Evolutionary conservation across 2,888 invertebrate genomes (phyloP), one percentile per base, ranked within the genome.

Genomic region (Dioctria rufipes): DNA sequence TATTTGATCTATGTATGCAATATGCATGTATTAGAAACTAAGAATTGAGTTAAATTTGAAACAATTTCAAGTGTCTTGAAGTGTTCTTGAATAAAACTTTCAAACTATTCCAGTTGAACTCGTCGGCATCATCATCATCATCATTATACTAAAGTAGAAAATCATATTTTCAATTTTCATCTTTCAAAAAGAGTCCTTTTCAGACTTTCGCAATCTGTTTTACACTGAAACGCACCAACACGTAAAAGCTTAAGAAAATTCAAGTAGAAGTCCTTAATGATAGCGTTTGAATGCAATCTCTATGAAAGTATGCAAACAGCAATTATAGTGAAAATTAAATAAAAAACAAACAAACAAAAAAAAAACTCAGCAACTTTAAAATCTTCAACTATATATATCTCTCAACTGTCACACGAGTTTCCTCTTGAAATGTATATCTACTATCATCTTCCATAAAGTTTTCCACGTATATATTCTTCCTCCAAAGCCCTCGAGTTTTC

Each of bases 261-360:
- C 40, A 65, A 65, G 65, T 65, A 37, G 11, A 40, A 0, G 11
- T 42, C 42, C n/a, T 61, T 40, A n/a, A 13, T 37, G 40, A 37
- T 25, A 5, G 2, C 13, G 39, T 39, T n/a, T 65, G 40, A 9
- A n/a, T 42, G 9, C 11, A 37, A 42, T 9, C 11, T 42, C 42
- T 65, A 11, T n/a, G 37, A 65, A 65, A 65, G 65, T 39, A 65
- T 65, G 65, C 65, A 42, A 40, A 42, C 42, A 40, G 65, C 65
- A 65, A 65, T 65, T 65, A 65, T 42, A 65, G 42, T 9, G n/a
- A 42, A 42, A 65, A 65, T 42, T 49, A 49, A 49, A 49, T 6
- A 49, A 49, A 49, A 65, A 42, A 65, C 39, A 6, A 63, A 65
- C n/a, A n/a, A n/a, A n/a, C n/a, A 42, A 5, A 11, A 9, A 49